These are phyloP conservation scores for Desmodus rotundus DNA, from an alignment of 2,113 vertebrate species.

Conservation along the genomic window DNA sequence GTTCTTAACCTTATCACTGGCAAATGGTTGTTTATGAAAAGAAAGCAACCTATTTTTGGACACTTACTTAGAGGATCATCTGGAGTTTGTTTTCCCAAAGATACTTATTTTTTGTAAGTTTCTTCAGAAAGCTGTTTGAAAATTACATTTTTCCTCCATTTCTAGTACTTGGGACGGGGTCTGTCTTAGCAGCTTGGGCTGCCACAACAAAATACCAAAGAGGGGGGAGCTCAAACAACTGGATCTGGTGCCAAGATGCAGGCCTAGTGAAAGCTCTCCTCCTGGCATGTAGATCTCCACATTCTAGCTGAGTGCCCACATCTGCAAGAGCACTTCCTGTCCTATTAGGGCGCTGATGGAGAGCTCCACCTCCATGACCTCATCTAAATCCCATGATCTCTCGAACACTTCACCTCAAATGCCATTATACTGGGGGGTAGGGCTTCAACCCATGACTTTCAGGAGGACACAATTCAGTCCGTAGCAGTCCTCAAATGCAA, in stretches of 20 bases:
- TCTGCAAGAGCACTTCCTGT: neutral
- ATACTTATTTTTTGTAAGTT: neutral
- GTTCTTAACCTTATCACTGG: neutral
- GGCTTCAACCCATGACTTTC: neutral
- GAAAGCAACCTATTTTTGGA: neutral
- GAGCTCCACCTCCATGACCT: neutral
- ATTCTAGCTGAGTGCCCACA: neutral
- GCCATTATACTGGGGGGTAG: neutral
- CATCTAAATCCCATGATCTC: neutral
- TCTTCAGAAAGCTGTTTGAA: neutral
- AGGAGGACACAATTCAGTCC: neutral
- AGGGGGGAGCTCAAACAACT: neutral
- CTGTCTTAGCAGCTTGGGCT: neutral
- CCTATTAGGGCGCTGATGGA: no score
- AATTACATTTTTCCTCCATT: neutral
- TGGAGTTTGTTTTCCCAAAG: neutral
- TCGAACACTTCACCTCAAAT: neutral
- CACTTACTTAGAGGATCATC: neutral
- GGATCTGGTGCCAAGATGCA: neutral
- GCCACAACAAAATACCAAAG: neutral
- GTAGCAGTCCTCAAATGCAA: neutral
- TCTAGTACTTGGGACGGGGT: neutral
- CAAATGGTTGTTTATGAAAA: neutral
- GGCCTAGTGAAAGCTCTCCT: neutral
- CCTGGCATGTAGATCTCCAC: neutral